These are phyloP conservation scores for Dolichotis patagonum DNA, from an alignment of 2,113 vertebrate genomes.

Conservation along the genomic window DNA sequence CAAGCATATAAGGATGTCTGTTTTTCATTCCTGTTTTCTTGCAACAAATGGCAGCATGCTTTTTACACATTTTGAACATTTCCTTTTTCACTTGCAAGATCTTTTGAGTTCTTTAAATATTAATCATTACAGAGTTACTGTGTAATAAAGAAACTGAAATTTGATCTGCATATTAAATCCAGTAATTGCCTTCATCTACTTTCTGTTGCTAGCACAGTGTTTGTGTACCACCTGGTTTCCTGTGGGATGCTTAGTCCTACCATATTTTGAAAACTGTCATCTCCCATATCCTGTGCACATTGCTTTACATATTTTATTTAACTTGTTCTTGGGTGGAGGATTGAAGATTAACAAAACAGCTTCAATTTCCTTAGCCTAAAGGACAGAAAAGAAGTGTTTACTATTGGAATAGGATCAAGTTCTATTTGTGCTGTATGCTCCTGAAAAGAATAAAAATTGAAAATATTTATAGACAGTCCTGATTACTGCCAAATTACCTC, in stretches of 20 bases:
- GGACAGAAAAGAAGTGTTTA: conserved; percentile 11
- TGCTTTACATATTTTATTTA: background rate
- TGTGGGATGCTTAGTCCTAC: background rate
- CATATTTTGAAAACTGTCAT: background rate
- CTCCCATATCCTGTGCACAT: background rate
- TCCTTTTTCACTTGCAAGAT: background rate
- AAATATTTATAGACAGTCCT: conserved; percentile 70
- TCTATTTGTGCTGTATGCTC: conserved; percentile 50
- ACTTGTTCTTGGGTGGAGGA: background rate
- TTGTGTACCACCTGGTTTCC: background rate
- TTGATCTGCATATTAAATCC: background rate
- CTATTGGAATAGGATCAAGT: conserved; percentile 60
- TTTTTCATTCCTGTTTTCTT: background rate
- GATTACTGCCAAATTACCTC: conserved; percentile 74
- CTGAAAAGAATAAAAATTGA: conserved; percentile 73
- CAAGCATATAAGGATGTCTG: background rate
- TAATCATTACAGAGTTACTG: background rate
- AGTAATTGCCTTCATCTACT: background rate
- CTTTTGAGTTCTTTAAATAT: conserved; percentile 12
- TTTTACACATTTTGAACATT: background rate
- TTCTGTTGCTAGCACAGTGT: background rate
- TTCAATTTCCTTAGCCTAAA: conserved; percentile 30
- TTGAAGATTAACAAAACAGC: background rate
- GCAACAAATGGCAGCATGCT: background rate
- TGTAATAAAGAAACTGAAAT: background rate